Evolutionary conservation across 2,797 vertebrate genomes (phyloP).

Genomic region (Salarias fasciatus): DNA sequence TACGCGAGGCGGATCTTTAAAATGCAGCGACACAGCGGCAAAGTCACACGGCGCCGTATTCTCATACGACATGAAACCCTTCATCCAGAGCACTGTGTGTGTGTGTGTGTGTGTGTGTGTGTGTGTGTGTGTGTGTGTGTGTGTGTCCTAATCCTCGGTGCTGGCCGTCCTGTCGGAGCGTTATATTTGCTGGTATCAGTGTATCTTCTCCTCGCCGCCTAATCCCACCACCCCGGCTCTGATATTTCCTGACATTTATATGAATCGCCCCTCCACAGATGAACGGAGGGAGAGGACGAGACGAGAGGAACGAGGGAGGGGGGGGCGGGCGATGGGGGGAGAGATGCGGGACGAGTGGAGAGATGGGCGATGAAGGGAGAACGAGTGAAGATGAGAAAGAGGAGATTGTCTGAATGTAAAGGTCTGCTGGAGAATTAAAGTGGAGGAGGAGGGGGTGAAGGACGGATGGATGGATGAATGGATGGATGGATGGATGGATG

Average conservation of each 20-base stretch:
- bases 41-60: slow-evolving; percentile 18
- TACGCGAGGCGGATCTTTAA: slow-evolving; percentile 51
- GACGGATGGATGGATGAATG: neutral
- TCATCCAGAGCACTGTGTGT: neutral
- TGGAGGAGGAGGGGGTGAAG: neutral
- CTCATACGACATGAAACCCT: slow-evolving; percentile 6
- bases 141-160: slow-evolving; percentile 55
- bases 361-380: neutral
- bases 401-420: too few species aligned
- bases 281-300: slow-evolving; percentile 13
- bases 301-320: neutral
- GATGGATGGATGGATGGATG: slow-evolving; percentile 7
- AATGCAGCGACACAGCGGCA: slow-evolving; percentile 44
- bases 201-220: slow-evolving; percentile 58
- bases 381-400: neutral
- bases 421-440: too few species aligned
- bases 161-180: slow-evolving; percentile 48
- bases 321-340: neutral
- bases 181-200: slow-evolving; percentile 70
- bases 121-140: slow-evolving; percentile 31
- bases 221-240: slow-evolving; percentile 69
- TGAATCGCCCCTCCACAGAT: slow-evolving; percentile 59
- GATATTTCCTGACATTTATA: slow-evolving; percentile 81
- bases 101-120: slow-evolving; percentile 24
- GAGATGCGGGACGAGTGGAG: neutral